A percentile compares a stretch with the other conserved stretches of the same genome.
These are phyloP conservation scores for Pterostichus niger DNA, from an alignment of 2,888 invertebrate genomes.

Conservation along the genomic window DNA sequence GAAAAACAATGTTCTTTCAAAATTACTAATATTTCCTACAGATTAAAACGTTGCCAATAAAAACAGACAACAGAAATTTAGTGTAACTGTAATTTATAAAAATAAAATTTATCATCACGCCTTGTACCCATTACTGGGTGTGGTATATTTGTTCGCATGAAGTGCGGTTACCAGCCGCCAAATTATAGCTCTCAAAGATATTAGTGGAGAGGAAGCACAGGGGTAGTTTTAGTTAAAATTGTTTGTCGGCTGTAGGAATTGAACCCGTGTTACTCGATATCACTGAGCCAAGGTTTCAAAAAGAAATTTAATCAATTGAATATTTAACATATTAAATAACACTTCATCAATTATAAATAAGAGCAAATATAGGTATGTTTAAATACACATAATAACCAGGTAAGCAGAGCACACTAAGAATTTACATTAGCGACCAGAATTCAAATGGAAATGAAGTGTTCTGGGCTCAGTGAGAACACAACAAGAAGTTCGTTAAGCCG, in stretches of 20 bases:
- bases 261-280: no score
- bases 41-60: background rate
- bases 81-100: background rate
- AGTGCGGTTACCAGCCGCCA: no score
- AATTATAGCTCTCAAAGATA: no score
- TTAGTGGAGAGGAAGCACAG: no score
- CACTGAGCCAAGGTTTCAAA: no score
- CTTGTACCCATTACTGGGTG: no score
- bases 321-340: no score
- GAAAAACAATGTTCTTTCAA: slow-evolving; percentile 18
- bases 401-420: slow-evolving; percentile 17
- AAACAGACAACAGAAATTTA: background rate
- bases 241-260: no score
- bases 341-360: background rate
- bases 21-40: slow-evolving; percentile 4
- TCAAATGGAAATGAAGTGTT: slow-evolving; percentile 36
- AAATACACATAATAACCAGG: background rate
- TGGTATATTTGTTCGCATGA: no score
- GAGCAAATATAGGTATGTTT: slow-evolving; percentile 3
- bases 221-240: no score
- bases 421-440: slow-evolving; percentile 12
- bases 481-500: slow-evolving; percentile 43
- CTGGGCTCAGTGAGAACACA: slow-evolving; percentile 3
- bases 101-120: no score
- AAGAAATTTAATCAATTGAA: no score